Evolutionary conservation across 30 jellyfish, hydroid and myxozoan species (phyloP).

Genomic region (Cassiopea xamachana): DNA sequence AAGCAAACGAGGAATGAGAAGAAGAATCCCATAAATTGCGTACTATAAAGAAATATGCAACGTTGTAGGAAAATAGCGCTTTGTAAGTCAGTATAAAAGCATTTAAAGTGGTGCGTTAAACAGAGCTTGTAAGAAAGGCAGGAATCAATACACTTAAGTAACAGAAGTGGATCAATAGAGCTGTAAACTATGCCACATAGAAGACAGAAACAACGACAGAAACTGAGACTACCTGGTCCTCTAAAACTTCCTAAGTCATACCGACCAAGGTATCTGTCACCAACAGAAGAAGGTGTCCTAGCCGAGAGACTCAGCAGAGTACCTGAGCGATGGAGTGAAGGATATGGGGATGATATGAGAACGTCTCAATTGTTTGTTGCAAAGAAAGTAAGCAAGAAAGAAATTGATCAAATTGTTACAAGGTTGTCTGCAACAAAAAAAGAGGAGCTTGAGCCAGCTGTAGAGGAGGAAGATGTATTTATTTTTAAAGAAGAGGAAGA

Average conservation of each 20-base stretch:
- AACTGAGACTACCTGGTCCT: constrained; percentile 54
- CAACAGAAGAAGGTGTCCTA: constrained; percentile 47
- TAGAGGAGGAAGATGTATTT: neutral
- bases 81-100: too few relatives aligned
- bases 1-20: neutral
- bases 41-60: too few relatives aligned
- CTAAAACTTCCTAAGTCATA: constrained; percentile 45
- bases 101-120: too few relatives aligned
- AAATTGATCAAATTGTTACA: constrained; percentile 38
- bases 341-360: constrained; percentile 36
- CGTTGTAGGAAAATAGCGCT: too few relatives aligned
- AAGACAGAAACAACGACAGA: neutral
- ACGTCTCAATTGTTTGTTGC: constrained; percentile 5
- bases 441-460: neutral
- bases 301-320: constrained; percentile 46
- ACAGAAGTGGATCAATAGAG: neutral
- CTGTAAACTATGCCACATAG: constrained; percentile 4
- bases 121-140: neutral
- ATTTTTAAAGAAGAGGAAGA: constrained; percentile 10
- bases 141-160: neutral
- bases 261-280: constrained; percentile 52
- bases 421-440: constrained; percentile 27
- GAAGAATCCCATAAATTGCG: neutral
- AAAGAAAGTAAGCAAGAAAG: constrained; percentile 21
- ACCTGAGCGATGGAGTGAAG: constrained; percentile 66